Percentiles rank a stretch among this genome's conserved stretches.
These are phyloP conservation scores for Lucilia cuprina DNA, from an alignment of 1,140 invertebrate genomes.

Conservation along the genomic window DNA sequence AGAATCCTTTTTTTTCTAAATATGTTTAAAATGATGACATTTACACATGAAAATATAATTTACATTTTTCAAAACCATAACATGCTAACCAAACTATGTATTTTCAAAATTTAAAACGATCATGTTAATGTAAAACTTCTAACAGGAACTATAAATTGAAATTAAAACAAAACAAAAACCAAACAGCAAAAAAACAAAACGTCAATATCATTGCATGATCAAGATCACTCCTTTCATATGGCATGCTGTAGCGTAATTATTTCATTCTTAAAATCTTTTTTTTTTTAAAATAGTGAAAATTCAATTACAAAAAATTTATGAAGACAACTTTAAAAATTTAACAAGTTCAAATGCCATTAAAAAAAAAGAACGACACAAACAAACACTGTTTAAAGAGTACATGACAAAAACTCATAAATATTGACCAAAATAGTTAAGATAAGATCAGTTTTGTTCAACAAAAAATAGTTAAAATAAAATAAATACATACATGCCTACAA, in stretches of 20 bases:
- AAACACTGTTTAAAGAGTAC: neutral
- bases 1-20: too few relatives aligned
- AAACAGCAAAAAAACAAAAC: neutral
- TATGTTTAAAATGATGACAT: too few relatives aligned
- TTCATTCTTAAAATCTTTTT: neutral
- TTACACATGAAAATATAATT: too few relatives aligned
- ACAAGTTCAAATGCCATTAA: neutral
- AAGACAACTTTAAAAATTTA: conserved; percentile 9
- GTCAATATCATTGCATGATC: neutral
- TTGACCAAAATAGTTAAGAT: neutral
- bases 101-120: neutral
- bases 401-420: conserved; percentile 8
- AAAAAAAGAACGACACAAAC: neutral
- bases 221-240: neutral
- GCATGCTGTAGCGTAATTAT: neutral
- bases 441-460: neutral
- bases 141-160: neutral
- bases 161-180: neutral
- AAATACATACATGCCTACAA: too few relatives aligned
- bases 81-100: neutral
- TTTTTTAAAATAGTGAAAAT: neutral
- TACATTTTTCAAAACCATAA: neutral
- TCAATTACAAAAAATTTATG: conserved; percentile 15
- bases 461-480: neutral
- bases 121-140: neutral